Percentiles rank a stretch among this genome's conserved stretches.
These are phyloP conservation scores for Clinocottus analis DNA, from an alignment of 2,113 vertebrate genomes.

Conservation along the genomic window DNA sequence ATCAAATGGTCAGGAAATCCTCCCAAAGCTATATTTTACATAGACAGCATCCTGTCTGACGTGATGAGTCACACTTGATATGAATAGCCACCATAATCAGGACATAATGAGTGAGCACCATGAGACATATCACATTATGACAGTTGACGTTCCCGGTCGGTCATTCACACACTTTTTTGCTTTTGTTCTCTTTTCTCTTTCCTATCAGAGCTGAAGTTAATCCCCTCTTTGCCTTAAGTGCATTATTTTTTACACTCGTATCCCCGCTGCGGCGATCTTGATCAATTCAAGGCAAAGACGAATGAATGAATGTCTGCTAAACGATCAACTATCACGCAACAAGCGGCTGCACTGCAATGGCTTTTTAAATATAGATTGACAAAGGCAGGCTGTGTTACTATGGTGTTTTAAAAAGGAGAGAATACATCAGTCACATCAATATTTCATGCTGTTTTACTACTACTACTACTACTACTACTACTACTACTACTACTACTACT, in stretches of 20 bases:
- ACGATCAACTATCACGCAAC: slow-evolving; percentile 25
- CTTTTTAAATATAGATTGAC: not conserved
- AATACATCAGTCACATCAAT: not conserved
- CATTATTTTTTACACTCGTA: not conserved
- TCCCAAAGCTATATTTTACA: not conserved
- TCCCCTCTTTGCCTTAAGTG: not conserved
- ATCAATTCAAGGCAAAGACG: slow-evolving; percentile 14
- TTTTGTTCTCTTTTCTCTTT: not conserved
- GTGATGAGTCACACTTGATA: slow-evolving; percentile 2
- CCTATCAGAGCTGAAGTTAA: not conserved
- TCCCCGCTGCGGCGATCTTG: not conserved
- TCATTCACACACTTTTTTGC: not conserved
- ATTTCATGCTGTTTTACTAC: not conserved
- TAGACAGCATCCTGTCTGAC: not conserved
- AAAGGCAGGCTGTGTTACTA: slow-evolving; percentile 1
- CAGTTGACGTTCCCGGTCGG: not conserved
- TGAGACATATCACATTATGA: not conserved
- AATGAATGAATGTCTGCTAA: slow-evolving; percentile 12
- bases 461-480: not conserved
- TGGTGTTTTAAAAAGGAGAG: slow-evolving; percentile 3
- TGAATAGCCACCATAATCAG: not conserved
- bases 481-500: not conserved
- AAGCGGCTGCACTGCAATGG: not conserved
- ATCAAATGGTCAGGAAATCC: not conserved
- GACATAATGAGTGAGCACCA: not conserved